A percentile compares a stretch with the other conserved stretches of the same genome.
These are phyloP conservation scores for Molanna angustata DNA, from an alignment of 2,888 invertebrate genomes.

Conservation along the genomic window DNA sequence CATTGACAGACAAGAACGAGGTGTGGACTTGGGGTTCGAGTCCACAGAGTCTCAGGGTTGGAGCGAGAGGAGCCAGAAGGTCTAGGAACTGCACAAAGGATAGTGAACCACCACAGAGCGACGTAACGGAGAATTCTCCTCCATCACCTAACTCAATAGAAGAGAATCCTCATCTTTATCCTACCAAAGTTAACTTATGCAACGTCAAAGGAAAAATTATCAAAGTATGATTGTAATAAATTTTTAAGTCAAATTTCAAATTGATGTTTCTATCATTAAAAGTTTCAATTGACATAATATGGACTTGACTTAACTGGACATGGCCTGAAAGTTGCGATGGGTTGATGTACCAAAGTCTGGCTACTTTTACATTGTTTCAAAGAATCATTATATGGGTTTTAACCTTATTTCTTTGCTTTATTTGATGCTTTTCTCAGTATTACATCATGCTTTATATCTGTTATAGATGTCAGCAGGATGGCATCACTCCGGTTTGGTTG, in stretches of 20 bases:
- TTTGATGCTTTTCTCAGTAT: too few species aligned
- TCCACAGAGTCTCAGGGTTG: slow-evolving; percentile 60
- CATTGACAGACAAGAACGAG: slow-evolving; percentile 47
- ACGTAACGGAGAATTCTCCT: slow-evolving; percentile 10
- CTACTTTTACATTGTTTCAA: too few species aligned
- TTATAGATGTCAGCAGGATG: slow-evolving; percentile 70
- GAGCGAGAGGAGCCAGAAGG: slow-evolving; percentile 49
- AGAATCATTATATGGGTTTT: too few species aligned
- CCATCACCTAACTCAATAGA: slow-evolving; percentile 24
- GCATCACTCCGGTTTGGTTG: slow-evolving; percentile 76
- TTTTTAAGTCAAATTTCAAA: not conserved
- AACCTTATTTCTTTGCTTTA: too few species aligned
- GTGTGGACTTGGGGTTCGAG: slow-evolving; percentile 62
- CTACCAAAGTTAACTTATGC: slow-evolving; percentile 60
- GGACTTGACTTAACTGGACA: too few species aligned
- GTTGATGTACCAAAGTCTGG: too few species aligned
- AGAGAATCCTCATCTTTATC: slow-evolving; percentile 53
- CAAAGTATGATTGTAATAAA: slow-evolving; percentile 47
- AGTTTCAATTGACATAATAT: too few species aligned
- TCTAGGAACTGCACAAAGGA: slow-evolving; percentile 38
- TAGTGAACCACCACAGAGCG: slow-evolving; percentile 11
- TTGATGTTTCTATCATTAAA: not conserved
- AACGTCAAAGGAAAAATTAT: slow-evolving; percentile 61
- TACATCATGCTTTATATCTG: too few species aligned
- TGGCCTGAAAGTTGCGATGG: too few species aligned